A percentile compares a stretch with the other conserved stretches of the same genome.
Evolutionary conservation across 2,113 vertebrate species (phyloP).

Genomic region (Catharus bicknelli): DNA sequence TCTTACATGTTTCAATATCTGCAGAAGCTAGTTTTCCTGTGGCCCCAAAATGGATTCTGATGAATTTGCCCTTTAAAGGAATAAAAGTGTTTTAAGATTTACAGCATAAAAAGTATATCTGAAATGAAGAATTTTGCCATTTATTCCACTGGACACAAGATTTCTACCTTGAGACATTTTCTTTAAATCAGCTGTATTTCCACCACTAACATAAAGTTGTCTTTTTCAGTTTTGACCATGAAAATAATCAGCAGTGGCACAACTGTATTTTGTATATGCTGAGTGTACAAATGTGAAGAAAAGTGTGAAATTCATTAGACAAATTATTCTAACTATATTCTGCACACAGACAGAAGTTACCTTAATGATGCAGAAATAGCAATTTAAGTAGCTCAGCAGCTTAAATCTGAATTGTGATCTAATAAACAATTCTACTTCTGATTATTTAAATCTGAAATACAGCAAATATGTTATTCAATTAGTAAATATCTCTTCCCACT

Average conservation of each 20-base stretch:
- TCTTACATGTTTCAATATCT: constrained; percentile 73
- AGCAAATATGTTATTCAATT: background rate
- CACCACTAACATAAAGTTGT: background rate
- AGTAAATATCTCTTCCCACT: background rate
- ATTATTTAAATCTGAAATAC: background rate
- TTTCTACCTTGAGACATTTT: background rate
- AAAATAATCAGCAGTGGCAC: background rate
- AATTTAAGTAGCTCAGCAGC: background rate
- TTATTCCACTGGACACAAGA: background rate
- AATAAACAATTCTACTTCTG: background rate
- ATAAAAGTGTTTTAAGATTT: background rate
- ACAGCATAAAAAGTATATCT: background rate
- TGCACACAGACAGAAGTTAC: background rate
- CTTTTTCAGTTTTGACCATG: background rate
- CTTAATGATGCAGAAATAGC: background rate
- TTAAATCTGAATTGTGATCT: background rate
- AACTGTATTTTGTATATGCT: background rate
- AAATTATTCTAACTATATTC: background rate
- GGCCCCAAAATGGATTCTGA: constrained; percentile 90
- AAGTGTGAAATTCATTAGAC: background rate
- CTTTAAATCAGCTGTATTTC: background rate
- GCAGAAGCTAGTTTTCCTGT: constrained; percentile 94
- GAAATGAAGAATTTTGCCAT: background rate
- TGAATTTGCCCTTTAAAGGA: constrained; percentile 87
- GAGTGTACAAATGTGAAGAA: background rate